These are phyloP conservation scores for Incurvaria masculella DNA, from an alignment of 2,888 invertebrate genomes.

Conservation along the genomic window DNA sequence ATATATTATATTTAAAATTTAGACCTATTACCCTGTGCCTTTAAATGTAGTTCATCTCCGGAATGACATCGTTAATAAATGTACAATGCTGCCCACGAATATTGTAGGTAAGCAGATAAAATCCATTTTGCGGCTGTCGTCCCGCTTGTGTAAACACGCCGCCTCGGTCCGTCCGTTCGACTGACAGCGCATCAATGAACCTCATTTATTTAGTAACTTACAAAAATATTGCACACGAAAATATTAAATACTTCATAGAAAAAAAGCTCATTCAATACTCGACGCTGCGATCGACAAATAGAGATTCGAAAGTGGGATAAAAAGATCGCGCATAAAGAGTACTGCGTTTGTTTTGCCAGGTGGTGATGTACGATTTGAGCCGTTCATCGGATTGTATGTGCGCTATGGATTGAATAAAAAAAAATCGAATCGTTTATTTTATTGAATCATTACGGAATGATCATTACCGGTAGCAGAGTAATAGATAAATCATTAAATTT, in stretches of 20 bases:
- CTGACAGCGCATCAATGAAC: conserved; percentile 44
- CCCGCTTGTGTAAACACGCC: background rate
- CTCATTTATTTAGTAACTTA: conserved; percentile 51
- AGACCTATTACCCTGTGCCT: no score
- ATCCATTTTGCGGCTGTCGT: background rate
- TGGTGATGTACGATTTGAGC: conserved; percentile 16
- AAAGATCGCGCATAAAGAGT: conserved; percentile 2
- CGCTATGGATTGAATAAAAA: no score
- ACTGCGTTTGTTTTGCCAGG: conserved; percentile 27
- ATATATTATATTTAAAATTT: no score
- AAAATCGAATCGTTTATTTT: no score
- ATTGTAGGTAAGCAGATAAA: no score
- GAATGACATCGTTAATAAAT: no score
- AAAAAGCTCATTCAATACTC: conserved; percentile 11
- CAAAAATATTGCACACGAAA: conserved; percentile 30
- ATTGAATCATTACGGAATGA: no score
- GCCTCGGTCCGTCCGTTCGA: conserved; percentile 18
- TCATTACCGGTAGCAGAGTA: no score
- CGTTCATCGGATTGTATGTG: background rate
- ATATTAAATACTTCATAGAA: background rate
- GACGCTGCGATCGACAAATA: conserved; percentile 5
- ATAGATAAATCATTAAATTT: no score
- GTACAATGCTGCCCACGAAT: background rate
- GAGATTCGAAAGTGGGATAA: conserved; percentile 12
- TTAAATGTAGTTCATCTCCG: no score